Percentiles rank a stretch among this genome's conserved stretches.
phyloP scores from a whole-genome alignment of 2,113 vertebrate species.

The Pholis gunnellus region DNA sequence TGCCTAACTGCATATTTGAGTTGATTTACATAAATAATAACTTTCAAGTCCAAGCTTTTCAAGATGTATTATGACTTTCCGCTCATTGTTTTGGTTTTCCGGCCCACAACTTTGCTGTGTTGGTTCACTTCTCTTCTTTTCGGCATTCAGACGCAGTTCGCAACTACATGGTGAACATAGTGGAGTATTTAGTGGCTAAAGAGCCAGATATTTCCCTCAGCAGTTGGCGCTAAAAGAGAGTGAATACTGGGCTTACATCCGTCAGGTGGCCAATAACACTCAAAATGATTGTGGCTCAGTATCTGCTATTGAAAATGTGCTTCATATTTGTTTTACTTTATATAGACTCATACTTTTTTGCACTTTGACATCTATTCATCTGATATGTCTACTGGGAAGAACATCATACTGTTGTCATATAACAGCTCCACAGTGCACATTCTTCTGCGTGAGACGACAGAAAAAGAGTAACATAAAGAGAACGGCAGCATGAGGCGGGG shows the following conservation, averaged over 20 bases:
- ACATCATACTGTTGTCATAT: background rate
- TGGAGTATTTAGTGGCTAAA: background rate
- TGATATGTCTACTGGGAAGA: background rate
- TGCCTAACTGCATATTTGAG: background rate
- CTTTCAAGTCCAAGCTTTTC: background rate
- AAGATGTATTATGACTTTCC: background rate
- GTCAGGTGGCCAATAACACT: background rate
- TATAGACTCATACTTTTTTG: background rate
- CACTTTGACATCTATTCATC: background rate
- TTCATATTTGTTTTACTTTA: background rate
- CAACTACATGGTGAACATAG: background rate
- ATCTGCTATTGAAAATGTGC: background rate
- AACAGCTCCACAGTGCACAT: constrained; percentile 28
- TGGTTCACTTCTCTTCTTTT: background rate
- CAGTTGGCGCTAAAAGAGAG: background rate
- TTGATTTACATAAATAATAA: background rate
- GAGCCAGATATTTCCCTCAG: background rate
- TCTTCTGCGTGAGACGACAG: constrained; percentile 42
- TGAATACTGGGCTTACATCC: background rate
- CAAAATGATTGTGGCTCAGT: background rate
- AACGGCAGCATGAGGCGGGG: constrained; percentile 5
- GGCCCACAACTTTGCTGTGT: background rate
- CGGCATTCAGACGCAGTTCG: background rate
- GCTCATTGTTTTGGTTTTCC: background rate
- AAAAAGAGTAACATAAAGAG: constrained; percentile 23